Base-by-base conservation (phyloP, 1,140 invertebrate species). In the Cheumatopsyche charites region DNA sequence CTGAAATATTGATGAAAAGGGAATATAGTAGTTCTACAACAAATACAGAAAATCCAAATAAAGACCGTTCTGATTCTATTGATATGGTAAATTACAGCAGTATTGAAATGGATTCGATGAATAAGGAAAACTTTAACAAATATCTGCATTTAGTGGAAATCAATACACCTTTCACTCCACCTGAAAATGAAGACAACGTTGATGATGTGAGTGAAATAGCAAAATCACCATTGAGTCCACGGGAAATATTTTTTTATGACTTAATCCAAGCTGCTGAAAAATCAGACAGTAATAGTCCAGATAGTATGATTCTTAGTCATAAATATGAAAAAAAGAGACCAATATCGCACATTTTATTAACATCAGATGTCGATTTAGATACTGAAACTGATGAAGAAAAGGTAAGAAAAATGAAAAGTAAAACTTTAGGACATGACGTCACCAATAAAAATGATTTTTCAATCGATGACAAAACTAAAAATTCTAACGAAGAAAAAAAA, bases 201-300 rank as follows among this genome's bases (percentile, higher is more conserved):
- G 36, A 26, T 11, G 23, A 15, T 3, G 12, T 13, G 13, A 26
- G 45, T 1, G 62, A 70, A 6, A 13, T 19, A 1, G 2, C 49
- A n/a, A 75, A 75, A 12, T 62, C 74, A 0, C 74, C 74, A 3
- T 21, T 75, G 65, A 75, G 74, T 69, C 74, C 74, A 1, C 63
- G 74, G n/a, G 74, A 75, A 58, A 75, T 75, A 73, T 75, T 75
- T 52, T 75, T 75, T 42, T 73, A 73, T 61, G 74, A 75, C 62
- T 19, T 75, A 42, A 75, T 75, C 41, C 74, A 75, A 65, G 74
- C 74, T 17, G 72, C 74, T 12, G 74, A 75, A 15, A 67, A 75
- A 66, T 66, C 47, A 15, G 74, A 63, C 12, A 68, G 45, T n/a
- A 72, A 63, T 66, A 75, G 74, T 47, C 71, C 74, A 9, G 74